Evolutionary conservation across 2,888 invertebrate species (phyloP).

Genomic region (Dryadula phaetusa): DNA sequence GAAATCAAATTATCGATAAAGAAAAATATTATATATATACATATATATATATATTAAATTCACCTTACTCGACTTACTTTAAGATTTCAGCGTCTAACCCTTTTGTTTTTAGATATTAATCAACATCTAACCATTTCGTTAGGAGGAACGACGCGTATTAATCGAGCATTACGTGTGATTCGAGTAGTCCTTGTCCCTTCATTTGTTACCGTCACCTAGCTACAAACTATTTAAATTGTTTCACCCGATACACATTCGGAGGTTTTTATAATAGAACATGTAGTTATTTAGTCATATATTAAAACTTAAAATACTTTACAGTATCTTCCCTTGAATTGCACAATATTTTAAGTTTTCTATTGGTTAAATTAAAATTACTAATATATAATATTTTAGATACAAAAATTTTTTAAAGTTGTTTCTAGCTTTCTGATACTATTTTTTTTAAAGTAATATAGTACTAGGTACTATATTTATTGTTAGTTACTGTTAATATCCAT

Average conservation of each 20-base stretch:
- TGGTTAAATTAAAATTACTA: not conserved
- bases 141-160: slow-evolving; percentile 65
- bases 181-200: slow-evolving; percentile 55
- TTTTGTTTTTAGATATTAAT: not conserved
- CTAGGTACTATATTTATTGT: too few relatives aligned
- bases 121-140: slow-evolving; percentile 12
- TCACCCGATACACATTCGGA: slow-evolving; percentile 33
- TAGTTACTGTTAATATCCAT: too few relatives aligned
- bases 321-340: not conserved
- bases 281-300: not conserved
- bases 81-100: not conserved
- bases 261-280: slow-evolving; percentile 25
- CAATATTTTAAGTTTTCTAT: not conserved
- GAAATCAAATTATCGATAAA: too few relatives aligned
- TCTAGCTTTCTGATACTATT: too few relatives aligned
- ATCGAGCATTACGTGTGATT: slow-evolving; percentile 73
- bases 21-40: too few relatives aligned
- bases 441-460: too few relatives aligned
- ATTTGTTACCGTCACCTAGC: slow-evolving; percentile 66
- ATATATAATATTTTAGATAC: too few relatives aligned
- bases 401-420: too few relatives aligned
- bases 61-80: too few relatives aligned
- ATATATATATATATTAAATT: too few relatives aligned
- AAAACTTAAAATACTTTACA: too few relatives aligned
- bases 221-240: slow-evolving; percentile 63